Conservation (phyloP, 1,140 invertebrate genomes). For the Chlorops oryzae region DNA sequence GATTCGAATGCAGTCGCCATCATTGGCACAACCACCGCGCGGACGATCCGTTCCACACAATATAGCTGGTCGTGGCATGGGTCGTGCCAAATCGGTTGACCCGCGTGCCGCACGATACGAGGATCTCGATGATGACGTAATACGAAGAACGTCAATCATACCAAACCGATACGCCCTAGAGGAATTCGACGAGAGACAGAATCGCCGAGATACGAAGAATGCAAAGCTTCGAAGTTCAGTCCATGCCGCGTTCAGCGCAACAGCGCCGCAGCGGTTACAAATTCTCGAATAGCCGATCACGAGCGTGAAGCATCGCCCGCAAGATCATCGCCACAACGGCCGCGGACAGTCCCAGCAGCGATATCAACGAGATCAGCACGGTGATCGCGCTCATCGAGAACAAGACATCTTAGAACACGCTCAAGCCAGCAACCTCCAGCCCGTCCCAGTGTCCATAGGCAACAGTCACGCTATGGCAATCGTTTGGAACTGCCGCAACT, state of each 20-base stretch:
- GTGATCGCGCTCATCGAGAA: too few species aligned
- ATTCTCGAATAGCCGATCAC: too few species aligned
- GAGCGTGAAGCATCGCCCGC: constrained; percentile 22
- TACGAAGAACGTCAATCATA: constrained; percentile 57
- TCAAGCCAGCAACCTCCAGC: too few species aligned
- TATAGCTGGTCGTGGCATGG: constrained; percentile 22
- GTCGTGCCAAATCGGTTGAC: constrained; percentile 41
- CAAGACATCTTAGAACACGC: too few species aligned
- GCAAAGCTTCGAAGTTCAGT: constrained; percentile 30
- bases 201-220: constrained; percentile 17
- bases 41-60: constrained; percentile 21
- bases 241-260: constrained; percentile 40
- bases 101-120: constrained; percentile 38
- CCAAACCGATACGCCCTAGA: constrained; percentile 67
- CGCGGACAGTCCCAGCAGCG: too few species aligned
- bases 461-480: constrained; percentile 37
- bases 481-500: constrained; percentile 37
- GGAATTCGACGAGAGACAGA: constrained; percentile 47
- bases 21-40: constrained; percentile 22
- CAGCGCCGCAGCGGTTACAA: constrained; percentile 28
- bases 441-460: too few species aligned
- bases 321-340: constrained; percentile 16
- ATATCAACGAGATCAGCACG: too few species aligned
- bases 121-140: constrained; percentile 43
- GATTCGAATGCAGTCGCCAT: not conserved